Percentiles rank a stretch among this genome's conserved stretches.
Evolutionary conservation across 2,113 vertebrate genomes (phyloP).

Genomic region (Silurus asotus): DNA sequence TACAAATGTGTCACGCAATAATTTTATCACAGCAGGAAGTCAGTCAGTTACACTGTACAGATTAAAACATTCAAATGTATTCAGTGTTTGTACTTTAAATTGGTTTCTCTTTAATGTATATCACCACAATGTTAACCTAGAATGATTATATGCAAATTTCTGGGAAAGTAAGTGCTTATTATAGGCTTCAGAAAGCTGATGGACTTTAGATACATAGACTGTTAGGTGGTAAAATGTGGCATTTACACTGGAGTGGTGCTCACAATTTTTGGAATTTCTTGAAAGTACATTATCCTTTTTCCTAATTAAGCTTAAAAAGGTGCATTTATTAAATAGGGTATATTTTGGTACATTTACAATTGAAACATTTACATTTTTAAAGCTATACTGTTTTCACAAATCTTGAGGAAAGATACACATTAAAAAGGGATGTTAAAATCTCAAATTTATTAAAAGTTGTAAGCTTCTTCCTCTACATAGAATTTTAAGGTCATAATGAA

Average conservation of each 20-base stretch:
- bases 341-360: no score
- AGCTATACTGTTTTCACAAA: not conserved
- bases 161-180: slow-evolving; percentile 54
- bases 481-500: not conserved
- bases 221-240: not conserved
- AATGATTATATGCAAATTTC: slow-evolving; percentile 60
- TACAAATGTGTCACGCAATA: slow-evolving; percentile 5
- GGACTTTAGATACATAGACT: slow-evolving; percentile 15
- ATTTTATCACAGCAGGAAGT: not conserved
- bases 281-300: not conserved
- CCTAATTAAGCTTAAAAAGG: not conserved
- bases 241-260: not conserved
- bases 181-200: slow-evolving; percentile 38
- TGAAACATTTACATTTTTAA: not conserved
- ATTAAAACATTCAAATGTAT: slow-evolving; percentile 61
- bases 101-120: slow-evolving; percentile 47
- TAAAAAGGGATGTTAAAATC: not conserved
- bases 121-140: slow-evolving; percentile 38
- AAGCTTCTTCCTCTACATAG: not conserved
- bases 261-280: not conserved
- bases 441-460: not conserved
- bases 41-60: slow-evolving; percentile 46
- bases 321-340: no score
- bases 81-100: slow-evolving; percentile 55
- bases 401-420: not conserved